A percentile compares a stretch with the other conserved stretches of the same genome.
These are phyloP conservation scores for Maniola jurtina DNA, from an alignment of 1,140 invertebrate genomes.

Conservation along the genomic window DNA sequence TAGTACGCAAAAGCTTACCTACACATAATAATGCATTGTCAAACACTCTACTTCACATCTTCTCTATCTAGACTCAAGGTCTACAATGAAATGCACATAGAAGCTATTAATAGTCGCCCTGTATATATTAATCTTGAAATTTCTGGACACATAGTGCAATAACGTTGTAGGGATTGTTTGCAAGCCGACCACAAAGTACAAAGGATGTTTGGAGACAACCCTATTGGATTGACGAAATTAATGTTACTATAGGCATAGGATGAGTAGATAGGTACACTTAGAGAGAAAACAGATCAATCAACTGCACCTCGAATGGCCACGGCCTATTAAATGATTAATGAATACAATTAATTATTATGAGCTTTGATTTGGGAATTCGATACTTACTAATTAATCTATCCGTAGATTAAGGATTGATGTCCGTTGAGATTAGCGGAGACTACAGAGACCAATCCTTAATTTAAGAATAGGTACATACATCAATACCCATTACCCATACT, in stretches of 20 bases:
- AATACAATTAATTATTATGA: slow-evolving; percentile 11
- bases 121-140: slow-evolving; percentile 51
- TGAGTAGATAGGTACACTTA: not conserved
- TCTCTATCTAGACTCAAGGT: not conserved
- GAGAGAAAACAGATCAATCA: slow-evolving; percentile 32
- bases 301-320: slow-evolving; percentile 25
- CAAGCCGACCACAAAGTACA: slow-evolving; percentile 55
- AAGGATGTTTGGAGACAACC: slow-evolving; percentile 60
- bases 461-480: too few relatives aligned
- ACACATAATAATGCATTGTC: not conserved
- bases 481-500: too few relatives aligned
- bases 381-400: not conserved
- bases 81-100: not conserved
- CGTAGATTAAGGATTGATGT: too few relatives aligned
- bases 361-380: not conserved
- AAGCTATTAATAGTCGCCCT: not conserved
- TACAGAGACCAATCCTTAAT: too few relatives aligned
- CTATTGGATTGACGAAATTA: slow-evolving; percentile 62
- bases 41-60: slow-evolving; percentile 5
- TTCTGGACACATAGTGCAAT: slow-evolving; percentile 53
- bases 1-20: slow-evolving; percentile 8
- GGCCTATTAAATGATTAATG: slow-evolving; percentile 31
- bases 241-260: slow-evolving; percentile 31
- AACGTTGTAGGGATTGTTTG: slow-evolving; percentile 53
- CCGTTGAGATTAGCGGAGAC: not conserved